A percentile compares a stretch with the other conserved stretches of the same genome.
Evolutionary conservation across 2,888 invertebrate genomes (phyloP).

Genomic region (Andrena bucephala): DNA sequence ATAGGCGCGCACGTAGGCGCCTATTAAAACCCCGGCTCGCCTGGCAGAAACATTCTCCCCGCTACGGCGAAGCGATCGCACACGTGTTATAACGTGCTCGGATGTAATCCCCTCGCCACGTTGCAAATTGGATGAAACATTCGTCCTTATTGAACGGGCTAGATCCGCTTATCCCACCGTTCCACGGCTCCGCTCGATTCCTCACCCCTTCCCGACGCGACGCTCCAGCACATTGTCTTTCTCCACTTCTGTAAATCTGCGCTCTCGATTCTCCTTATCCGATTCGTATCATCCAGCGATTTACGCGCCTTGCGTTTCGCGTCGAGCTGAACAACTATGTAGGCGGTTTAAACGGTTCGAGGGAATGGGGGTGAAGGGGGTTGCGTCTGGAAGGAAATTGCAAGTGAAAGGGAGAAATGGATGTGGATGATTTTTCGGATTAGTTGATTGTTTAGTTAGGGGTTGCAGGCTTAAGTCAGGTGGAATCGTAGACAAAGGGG

Average conservation of each 20-base stretch:
- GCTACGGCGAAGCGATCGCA: slow-evolving; percentile 49
- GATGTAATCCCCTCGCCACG: slow-evolving; percentile 55
- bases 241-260: slow-evolving; percentile 15
- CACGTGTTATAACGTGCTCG: slow-evolving; percentile 46
- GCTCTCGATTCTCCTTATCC: slow-evolving; percentile 3
- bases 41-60: slow-evolving; percentile 52
- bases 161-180: slow-evolving; percentile 61
- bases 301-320: neutral
- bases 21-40: slow-evolving; percentile 57
- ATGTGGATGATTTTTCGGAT: too few relatives aligned
- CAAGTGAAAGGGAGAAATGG: too few relatives aligned
- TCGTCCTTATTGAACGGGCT: slow-evolving; percentile 61
- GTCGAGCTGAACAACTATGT: neutral
- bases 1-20: slow-evolving; percentile 28
- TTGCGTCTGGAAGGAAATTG: too few relatives aligned
- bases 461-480: too few relatives aligned
- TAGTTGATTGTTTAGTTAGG: too few relatives aligned
- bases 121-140: slow-evolving; percentile 71
- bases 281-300: neutral
- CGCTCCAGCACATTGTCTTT: slow-evolving; percentile 4
- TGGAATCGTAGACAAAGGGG: too few relatives aligned
- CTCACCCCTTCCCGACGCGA: slow-evolving; percentile 12
- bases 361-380: neutral
- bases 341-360: neutral
- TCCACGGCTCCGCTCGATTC: slow-evolving; percentile 42